Conservation (phyloP, 2,797 vertebrate genomes). For the Anguilla megastoma region DNA sequence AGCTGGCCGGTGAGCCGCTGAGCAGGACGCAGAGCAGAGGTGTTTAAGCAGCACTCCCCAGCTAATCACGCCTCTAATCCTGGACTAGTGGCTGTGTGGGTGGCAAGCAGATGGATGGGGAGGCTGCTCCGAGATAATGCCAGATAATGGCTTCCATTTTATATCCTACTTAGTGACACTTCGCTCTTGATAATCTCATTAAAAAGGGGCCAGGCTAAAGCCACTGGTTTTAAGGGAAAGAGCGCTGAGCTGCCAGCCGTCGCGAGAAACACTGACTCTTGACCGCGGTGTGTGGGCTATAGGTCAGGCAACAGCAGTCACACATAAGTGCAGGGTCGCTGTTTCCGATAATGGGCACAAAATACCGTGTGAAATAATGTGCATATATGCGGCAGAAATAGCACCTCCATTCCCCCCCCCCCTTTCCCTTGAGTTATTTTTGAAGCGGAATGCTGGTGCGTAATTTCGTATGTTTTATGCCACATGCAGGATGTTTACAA, state of each 20-base stretch:
- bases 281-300: conserved; percentile 32
- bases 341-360: conserved; percentile 16
- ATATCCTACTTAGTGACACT: conserved; percentile 86
- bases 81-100: conserved; percentile 75
- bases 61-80: conserved; percentile 78
- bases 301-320: conserved; percentile 29
- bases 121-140: conserved; percentile 77
- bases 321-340: background rate
- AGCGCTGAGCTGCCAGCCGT: conserved; percentile 53
- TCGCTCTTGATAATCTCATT: conserved; percentile 82
- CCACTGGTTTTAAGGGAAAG: conserved; percentile 45
- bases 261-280: conserved; percentile 43
- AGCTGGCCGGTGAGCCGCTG: conserved; percentile 29
- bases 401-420: background rate
- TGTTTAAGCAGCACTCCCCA: conserved; percentile 75
- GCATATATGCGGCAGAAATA: conserved; percentile 3
- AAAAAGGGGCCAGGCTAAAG: conserved; percentile 66
- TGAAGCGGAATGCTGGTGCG: conserved; percentile 3
- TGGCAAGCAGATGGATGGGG: conserved; percentile 78
- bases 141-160: conserved; percentile 84
- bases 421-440: conserved; percentile 14
- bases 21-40: conserved; percentile 56
- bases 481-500: conserved; percentile 11
- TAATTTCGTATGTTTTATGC: conserved; percentile 19
- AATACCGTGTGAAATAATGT: conserved; percentile 13